Evolutionary conservation across 1,140 invertebrate species (phyloP).

Genomic region (Diorhabda elongata): DNA sequence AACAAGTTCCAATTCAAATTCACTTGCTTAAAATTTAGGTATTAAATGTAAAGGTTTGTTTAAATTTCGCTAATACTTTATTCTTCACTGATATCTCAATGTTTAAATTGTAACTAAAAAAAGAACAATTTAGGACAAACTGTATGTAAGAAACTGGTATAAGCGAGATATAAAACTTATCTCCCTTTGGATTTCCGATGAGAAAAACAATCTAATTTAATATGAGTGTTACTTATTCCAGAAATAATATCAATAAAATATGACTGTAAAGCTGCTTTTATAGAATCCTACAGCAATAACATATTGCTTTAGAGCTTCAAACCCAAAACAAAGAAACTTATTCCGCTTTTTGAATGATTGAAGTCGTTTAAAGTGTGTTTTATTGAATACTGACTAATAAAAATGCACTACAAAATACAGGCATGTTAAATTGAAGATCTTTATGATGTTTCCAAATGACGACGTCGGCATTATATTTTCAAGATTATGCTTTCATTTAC

Average conservation of each 20-base stretch:
- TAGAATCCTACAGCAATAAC: slow-evolving; percentile 30
- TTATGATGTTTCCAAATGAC: neutral
- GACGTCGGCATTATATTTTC: neutral
- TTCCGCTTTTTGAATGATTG: slow-evolving; percentile 12
- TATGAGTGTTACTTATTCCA: slow-evolving; percentile 35
- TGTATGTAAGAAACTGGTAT: neutral
- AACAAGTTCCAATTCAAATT: too few relatives aligned
- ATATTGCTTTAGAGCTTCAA: slow-evolving; percentile 26
- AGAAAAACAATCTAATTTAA: slow-evolving; percentile 32
- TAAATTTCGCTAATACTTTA: too few relatives aligned
- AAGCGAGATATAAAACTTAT: neutral
- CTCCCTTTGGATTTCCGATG: slow-evolving; percentile 1
- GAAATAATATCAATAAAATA: slow-evolving; percentile 38
- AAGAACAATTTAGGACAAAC: neutral
- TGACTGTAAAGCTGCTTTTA: slow-evolving; percentile 35
- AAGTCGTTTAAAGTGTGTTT: slow-evolving; percentile 10
- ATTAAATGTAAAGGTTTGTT: too few relatives aligned
- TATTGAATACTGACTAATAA: slow-evolving; percentile 11
- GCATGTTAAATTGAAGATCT: slow-evolving; percentile 12
- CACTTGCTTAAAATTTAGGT: too few relatives aligned
- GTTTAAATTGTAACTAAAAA: neutral
- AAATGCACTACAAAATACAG: slow-evolving; percentile 8
- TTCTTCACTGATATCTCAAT: too few relatives aligned
- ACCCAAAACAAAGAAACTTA: slow-evolving; percentile 14
- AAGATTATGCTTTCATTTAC: slow-evolving; percentile 3